Conservation (phyloP, 2,113 vertebrate species). For the Brevimyrus niger region DNA sequence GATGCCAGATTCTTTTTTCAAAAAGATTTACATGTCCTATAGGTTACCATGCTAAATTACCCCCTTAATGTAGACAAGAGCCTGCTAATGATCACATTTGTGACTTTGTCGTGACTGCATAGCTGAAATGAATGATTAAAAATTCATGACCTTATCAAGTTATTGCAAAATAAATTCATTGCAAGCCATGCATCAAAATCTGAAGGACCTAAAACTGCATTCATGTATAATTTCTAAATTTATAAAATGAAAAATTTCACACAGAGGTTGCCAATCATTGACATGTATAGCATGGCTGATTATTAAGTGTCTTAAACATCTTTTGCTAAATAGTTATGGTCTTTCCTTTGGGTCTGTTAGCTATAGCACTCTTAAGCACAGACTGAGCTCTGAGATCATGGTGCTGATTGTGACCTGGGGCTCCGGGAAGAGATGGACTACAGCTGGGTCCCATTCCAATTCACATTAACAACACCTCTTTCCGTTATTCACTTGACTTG, state of each 20-base stretch:
- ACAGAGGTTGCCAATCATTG: not conserved
- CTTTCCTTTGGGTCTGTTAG: not conserved
- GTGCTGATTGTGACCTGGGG: not conserved
- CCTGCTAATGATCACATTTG: slow-evolving; percentile 11
- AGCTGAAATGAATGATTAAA: not conserved
- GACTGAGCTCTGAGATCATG: not conserved
- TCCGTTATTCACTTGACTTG: not conserved
- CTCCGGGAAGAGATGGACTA: not conserved
- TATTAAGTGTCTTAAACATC: not conserved
- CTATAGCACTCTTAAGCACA: not conserved
- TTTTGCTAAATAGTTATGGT: not conserved
- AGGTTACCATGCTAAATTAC: not conserved
- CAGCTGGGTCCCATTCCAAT: not conserved
- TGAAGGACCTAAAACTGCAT: not conserved
- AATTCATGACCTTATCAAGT: not conserved
- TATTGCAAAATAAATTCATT: slow-evolving; percentile 3
- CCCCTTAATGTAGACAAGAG: not conserved
- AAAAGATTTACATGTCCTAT: not conserved
- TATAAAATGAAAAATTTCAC: not conserved
- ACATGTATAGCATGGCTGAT: not conserved
- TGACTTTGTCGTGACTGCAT: not conserved
- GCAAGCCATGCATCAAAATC: slow-evolving; percentile 1
- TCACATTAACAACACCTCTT: not conserved
- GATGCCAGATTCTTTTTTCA: not conserved
- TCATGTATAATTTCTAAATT: not conserved